Evolutionary conservation across 1,140 invertebrate species (phyloP).

Genomic region (Achatina immaculata): DNA sequence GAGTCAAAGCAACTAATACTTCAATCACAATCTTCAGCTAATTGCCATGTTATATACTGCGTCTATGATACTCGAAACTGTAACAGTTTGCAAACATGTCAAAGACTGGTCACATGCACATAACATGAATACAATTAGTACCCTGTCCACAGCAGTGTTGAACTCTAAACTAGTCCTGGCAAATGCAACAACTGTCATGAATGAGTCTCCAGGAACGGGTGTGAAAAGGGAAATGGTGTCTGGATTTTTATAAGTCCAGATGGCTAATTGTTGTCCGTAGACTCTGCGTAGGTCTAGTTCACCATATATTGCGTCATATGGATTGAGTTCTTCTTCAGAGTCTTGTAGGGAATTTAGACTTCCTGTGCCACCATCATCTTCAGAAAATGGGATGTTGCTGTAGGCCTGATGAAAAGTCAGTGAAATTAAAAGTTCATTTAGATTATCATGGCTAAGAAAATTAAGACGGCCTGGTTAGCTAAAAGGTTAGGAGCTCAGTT

Average conservation of each 20-base stretch:
- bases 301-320: slow-evolving; percentile 37
- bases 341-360: not conserved
- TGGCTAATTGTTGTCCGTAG: slow-evolving; percentile 75
- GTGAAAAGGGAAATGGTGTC: slow-evolving; percentile 83
- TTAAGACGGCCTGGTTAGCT: too few relatives aligned
- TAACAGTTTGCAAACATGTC: too few relatives aligned
- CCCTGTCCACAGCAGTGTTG: slow-evolving; percentile 51
- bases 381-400: not conserved
- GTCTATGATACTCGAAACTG: too few relatives aligned
- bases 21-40: too few relatives aligned
- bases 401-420: not conserved
- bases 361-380: not conserved
- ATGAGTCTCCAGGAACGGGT: slow-evolving; percentile 50
- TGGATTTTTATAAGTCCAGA: slow-evolving; percentile 89
- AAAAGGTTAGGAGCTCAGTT: too few relatives aligned
- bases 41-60: too few relatives aligned
- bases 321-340: slow-evolving; percentile 29
- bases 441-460: too few relatives aligned
- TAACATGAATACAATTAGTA: not conserved
- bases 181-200: slow-evolving; percentile 51
- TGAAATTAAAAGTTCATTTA: not conserved
- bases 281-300: slow-evolving; percentile 47
- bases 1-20: too few relatives aligned
- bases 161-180: slow-evolving; percentile 51
- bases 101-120: too few relatives aligned